A percentile compares a stretch with the other conserved stretches of the same genome.
Conservation (phyloP, 35 echinoderm and acorn worm species). For the Heliocidaris tuberculata region DNA sequence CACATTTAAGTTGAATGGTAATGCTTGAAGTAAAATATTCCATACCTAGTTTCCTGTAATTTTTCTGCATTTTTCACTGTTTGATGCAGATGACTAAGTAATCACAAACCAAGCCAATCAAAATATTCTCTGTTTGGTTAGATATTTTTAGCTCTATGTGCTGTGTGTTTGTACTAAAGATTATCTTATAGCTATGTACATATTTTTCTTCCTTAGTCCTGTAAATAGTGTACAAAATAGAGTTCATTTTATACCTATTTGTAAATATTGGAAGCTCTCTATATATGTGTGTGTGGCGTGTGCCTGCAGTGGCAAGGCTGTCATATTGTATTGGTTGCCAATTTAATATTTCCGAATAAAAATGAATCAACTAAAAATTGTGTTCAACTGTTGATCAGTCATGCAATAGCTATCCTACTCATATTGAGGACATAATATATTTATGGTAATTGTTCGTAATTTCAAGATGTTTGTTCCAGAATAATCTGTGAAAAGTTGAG, state of each 20-base stretch:
- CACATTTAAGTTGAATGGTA: no score
- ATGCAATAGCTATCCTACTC: background rate
- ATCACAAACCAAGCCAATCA: background rate
- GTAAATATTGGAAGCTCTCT: constrained; percentile 17
- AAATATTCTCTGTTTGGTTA: background rate
- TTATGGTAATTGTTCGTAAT: background rate
- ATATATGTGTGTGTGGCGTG: background rate
- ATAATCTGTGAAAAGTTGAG: background rate
- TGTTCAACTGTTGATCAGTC: background rate
- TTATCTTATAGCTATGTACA: background rate
- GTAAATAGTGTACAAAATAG: constrained; percentile 13
- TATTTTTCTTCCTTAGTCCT: background rate
- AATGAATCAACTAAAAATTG: background rate
- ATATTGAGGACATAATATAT: background rate
- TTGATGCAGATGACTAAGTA: background rate
- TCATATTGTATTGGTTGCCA: background rate
- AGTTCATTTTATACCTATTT: background rate
- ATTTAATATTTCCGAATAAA: background rate
- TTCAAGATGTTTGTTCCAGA: background rate
- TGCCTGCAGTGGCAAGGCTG: background rate
- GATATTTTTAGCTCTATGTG: background rate
- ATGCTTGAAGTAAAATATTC: no score
- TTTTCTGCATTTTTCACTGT: no score
- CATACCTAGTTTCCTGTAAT: no score
- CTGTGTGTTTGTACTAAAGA: background rate